Conservation (phyloP, 2,797 vertebrate genomes). For the Peromyscus eremicus region DNA sequence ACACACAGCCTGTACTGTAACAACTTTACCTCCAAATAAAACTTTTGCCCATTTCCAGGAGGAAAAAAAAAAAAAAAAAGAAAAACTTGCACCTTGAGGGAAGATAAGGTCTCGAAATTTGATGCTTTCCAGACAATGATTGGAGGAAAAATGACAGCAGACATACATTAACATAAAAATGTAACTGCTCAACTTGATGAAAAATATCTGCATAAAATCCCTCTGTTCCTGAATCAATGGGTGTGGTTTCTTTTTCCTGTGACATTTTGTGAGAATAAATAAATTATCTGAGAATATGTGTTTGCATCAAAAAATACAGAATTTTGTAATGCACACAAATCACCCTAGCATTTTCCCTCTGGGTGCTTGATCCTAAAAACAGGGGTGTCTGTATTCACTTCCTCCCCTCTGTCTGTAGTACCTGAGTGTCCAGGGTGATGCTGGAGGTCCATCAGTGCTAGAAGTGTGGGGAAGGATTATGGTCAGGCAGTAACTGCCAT, state of each 20-base stretch:
- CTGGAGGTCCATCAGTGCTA: background rate
- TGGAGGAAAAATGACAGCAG: constrained; percentile 65
- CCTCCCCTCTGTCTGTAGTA: background rate
- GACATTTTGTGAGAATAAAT: constrained; percentile 79
- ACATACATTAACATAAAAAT: constrained; percentile 75
- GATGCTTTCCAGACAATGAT: constrained; percentile 67
- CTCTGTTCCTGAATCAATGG: constrained; percentile 41
- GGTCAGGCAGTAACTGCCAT: background rate
- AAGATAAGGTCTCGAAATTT: constrained; percentile 65
- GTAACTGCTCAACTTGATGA: constrained; percentile 71
- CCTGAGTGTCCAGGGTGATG: background rate
- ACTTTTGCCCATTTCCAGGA: constrained; percentile 53
- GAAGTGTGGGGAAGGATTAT: background rate
- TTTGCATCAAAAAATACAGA: constrained; percentile 74
- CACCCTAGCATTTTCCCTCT: constrained; percentile 62
- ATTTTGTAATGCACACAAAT: constrained; percentile 79
- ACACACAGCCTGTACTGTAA: background rate
- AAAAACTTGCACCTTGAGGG: background rate
- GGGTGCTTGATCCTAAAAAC: constrained; percentile 37
- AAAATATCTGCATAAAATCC: constrained; percentile 68
- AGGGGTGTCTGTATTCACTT: constrained; percentile 5
- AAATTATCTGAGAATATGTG: constrained; percentile 71
- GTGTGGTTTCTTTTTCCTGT: constrained; percentile 49
- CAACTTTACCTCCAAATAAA: constrained; percentile 39
- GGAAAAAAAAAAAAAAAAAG: background rate